These are phyloP conservation scores for Stenoptilia bipunctidactyla DNA, from an alignment of 2,888 invertebrate genomes.

Conservation along the genomic window DNA sequence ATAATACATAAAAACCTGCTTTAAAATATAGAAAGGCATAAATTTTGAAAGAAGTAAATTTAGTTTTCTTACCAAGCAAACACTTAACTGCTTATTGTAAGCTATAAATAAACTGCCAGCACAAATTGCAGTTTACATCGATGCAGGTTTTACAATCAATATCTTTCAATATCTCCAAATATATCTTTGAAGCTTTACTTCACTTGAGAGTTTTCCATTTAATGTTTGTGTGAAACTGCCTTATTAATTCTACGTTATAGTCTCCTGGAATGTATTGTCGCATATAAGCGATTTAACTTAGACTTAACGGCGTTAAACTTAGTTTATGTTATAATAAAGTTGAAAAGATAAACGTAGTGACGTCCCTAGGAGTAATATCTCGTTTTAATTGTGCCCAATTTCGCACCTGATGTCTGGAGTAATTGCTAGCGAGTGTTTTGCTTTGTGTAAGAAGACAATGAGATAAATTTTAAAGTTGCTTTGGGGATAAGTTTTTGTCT, in stretches of 20 bases:
- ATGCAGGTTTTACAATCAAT: constrained; percentile 47
- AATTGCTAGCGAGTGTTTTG: constrained; percentile 16
- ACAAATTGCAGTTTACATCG: constrained; percentile 29
- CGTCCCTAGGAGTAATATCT: constrained; percentile 31
- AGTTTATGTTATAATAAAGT: constrained; percentile 65
- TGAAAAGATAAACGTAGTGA: constrained; percentile 25
- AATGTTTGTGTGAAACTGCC: constrained; percentile 52
- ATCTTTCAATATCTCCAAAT: constrained; percentile 55
- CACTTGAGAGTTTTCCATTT: too few species aligned
- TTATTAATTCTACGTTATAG: constrained; percentile 66
- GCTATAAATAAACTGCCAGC: constrained; percentile 1
- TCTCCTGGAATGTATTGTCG: constrained; percentile 41
- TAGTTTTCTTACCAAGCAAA: too few species aligned
- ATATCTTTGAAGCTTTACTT: constrained; percentile 29
- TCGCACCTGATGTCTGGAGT: constrained; percentile 44
- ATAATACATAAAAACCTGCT: too few species aligned
- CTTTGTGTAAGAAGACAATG: too few species aligned
- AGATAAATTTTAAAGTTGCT: too few species aligned
- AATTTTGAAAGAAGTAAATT: too few species aligned
- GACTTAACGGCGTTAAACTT: constrained; percentile 52
- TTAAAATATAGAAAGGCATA: too few species aligned
- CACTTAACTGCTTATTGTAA: not conserved
- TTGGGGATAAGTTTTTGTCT: too few species aligned
- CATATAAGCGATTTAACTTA: constrained; percentile 50
- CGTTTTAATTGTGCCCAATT: constrained; percentile 48